These are phyloP conservation scores for Scortum barcoo DNA, from an alignment of 2,113 vertebrate genomes.

Conservation along the genomic window DNA sequence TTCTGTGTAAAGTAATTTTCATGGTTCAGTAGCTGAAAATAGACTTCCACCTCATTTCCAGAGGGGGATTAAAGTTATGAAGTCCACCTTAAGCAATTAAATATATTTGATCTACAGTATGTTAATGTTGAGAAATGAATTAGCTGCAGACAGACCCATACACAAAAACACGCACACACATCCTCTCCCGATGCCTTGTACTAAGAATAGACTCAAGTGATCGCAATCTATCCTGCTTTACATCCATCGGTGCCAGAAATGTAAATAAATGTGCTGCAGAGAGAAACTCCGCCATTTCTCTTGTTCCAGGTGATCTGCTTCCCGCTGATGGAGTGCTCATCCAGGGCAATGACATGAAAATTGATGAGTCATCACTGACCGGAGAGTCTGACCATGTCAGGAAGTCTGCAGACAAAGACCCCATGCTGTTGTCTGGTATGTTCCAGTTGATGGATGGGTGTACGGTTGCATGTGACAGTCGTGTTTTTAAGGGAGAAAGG, in stretches of 20 bases:
- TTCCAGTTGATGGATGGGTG: not conserved
- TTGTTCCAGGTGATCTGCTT: conserved; percentile 92
- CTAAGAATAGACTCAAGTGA: not conserved
- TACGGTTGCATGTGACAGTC: not conserved
- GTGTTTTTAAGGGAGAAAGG: not conserved
- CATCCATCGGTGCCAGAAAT: not conserved
- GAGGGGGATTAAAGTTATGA: conserved; percentile 48
- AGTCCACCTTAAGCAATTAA: conserved; percentile 44
- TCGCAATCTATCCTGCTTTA: not conserved
- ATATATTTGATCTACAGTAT: conserved; percentile 41
- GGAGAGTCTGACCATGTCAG: conserved; percentile 98
- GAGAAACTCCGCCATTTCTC: conserved; percentile 14
- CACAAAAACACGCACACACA: not conserved
- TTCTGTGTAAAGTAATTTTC: conserved; percentile 48
- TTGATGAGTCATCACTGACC: conserved; percentile 97
- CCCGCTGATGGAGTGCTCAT: conserved; percentile 96
- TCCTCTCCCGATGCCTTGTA: not conserved
- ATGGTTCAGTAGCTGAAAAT: conserved; percentile 54
- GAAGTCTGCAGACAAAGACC: conserved; percentile 95
- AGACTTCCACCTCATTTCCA: conserved; percentile 50
- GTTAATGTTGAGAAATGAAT: conserved; percentile 37
- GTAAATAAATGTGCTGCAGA: not conserved
- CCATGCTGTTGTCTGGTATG: conserved; percentile 97
- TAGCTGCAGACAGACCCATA: conserved; percentile 31
- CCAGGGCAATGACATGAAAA: conserved; percentile 98